A percentile compares a stretch with the other conserved stretches of the same genome.
Conservation (phyloP, 2,113 vertebrate species). For the Poeciliopsis retropinna region DNA sequence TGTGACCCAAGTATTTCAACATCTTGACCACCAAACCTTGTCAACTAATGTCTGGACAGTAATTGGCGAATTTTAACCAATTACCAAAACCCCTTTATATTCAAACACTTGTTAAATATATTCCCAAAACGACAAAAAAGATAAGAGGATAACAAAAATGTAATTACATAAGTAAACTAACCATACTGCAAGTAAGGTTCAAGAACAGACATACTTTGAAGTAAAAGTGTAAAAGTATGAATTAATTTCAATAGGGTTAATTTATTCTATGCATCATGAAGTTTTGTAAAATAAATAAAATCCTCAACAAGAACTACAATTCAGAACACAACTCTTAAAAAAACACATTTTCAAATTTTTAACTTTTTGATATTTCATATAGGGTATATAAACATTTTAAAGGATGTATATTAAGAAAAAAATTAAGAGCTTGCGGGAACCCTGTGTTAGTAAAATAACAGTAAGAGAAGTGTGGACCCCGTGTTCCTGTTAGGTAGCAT, state of each 20-base stretch:
- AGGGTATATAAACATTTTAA: background rate
- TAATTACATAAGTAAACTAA: background rate
- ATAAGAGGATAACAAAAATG: too few species aligned
- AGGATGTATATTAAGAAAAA: background rate
- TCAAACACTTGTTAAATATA: background rate
- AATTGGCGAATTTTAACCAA: background rate
- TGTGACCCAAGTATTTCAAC: background rate
- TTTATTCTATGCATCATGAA: too few species aligned
- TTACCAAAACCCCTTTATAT: background rate
- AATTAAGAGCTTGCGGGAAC: background rate
- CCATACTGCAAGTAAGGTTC: background rate
- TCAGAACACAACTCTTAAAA: background rate
- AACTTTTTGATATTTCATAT: background rate
- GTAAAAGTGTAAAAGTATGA: background rate
- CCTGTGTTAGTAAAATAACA: background rate
- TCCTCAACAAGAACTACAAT: too few species aligned
- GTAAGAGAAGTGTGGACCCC: background rate
- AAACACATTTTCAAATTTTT: background rate
- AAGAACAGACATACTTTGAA: background rate
- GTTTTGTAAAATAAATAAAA: too few species aligned
- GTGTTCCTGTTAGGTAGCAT: background rate
- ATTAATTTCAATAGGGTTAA: too few species aligned
- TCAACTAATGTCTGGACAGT: background rate
- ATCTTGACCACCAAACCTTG: background rate
- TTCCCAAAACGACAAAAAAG: background rate